Conservation (phyloP, 2,113 vertebrate species). For the Thalassoma bifasciatum region DNA sequence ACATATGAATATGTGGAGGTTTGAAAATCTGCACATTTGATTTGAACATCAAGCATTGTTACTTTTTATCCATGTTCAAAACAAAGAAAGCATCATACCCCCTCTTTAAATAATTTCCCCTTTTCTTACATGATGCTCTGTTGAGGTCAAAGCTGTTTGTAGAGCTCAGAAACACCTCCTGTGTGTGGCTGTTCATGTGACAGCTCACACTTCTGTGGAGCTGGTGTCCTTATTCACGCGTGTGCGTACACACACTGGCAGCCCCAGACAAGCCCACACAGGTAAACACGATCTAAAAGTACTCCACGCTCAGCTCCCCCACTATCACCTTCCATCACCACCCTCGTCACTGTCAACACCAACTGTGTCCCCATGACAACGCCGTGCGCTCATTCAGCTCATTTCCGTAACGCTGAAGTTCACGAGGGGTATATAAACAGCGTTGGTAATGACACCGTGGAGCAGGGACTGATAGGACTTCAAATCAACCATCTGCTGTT, state of each 20-base stretch:
- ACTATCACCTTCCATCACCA: not conserved
- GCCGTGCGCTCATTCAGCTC: conserved; percentile 9
- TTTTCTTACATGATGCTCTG: not conserved
- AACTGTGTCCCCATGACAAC: conserved; percentile 56
- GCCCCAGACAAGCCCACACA: conserved; percentile 51
- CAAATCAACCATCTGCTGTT: conserved; percentile 56
- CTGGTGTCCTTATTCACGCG: conserved; percentile 34
- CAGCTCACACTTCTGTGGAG: conserved; percentile 40
- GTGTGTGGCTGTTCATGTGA: conserved; percentile 4
- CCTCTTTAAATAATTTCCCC: too few relatives aligned
- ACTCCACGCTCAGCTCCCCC: conserved; percentile 8
- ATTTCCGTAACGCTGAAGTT: conserved; percentile 25
- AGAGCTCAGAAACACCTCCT: not conserved
- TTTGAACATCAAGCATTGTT: too few relatives aligned
- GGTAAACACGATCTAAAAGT: conserved; percentile 30
- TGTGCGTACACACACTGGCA: conserved; percentile 9
- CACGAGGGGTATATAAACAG: conserved; percentile 38
- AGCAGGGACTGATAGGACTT: conserved; percentile 19
- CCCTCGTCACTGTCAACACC: conserved; percentile 49
- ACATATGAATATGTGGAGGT: too few relatives aligned
- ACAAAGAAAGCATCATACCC: too few relatives aligned
- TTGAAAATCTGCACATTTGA: too few relatives aligned
- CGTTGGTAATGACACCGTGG: conserved; percentile 46
- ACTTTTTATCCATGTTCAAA: too few relatives aligned
- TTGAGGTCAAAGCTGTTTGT: not conserved